These are phyloP conservation scores for Peromyscus leucopus DNA, from an alignment of 2,113 vertebrate genomes.

Conservation along the genomic window DNA sequence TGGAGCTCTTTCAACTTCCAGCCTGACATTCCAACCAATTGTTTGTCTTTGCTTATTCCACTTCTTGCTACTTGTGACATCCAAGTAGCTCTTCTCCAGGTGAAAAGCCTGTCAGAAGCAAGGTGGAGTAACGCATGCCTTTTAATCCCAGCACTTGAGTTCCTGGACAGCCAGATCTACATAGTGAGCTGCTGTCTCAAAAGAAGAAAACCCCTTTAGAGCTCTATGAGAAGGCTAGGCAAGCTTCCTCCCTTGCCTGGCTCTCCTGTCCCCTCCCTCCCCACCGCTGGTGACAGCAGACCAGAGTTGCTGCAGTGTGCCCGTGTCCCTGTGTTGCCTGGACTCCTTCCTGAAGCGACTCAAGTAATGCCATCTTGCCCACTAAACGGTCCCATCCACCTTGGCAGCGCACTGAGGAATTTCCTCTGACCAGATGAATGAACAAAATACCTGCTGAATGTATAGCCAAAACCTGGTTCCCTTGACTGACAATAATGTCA, in stretches of 20 bases:
- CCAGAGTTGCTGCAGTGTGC: background rate
- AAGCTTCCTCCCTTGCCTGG: background rate
- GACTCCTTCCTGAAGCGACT: background rate
- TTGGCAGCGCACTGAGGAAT: background rate
- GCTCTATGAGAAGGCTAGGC: background rate
- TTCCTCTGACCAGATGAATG: background rate
- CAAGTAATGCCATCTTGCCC: background rate
- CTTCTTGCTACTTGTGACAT: background rate
- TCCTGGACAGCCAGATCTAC: background rate
- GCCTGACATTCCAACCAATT: background rate
- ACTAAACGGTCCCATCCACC: background rate
- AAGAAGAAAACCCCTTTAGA: background rate
- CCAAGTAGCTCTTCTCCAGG: background rate
- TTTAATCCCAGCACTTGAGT: background rate
- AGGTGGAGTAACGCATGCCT: background rate
- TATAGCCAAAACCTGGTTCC: background rate
- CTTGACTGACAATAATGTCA: background rate
- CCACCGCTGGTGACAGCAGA: background rate
- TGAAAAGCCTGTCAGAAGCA: background rate
- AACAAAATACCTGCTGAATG: background rate
- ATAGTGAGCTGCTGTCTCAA: background rate
- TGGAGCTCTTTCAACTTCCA: background rate
- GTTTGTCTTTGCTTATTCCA: background rate
- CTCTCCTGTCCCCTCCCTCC: background rate
- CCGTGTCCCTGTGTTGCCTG: background rate